These are phyloP conservation scores for Zonotrichia albicollis DNA, from an alignment of 2,797 vertebrate species.

Conservation along the genomic window DNA sequence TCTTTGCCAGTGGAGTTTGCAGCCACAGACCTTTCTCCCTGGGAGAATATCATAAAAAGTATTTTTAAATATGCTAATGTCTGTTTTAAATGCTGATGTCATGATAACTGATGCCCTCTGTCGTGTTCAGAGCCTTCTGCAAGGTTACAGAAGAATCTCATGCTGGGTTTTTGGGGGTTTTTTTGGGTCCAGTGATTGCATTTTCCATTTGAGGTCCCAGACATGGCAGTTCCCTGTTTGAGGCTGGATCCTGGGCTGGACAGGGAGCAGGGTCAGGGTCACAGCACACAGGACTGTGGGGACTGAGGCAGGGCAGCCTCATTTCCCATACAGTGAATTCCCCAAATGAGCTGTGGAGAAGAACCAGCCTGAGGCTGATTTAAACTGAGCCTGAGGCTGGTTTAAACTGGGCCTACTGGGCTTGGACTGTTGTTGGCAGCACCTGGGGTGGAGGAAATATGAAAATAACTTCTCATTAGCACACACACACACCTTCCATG, in stretches of 20 bases:
- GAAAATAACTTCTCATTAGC: background rate
- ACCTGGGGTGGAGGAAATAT: background rate
- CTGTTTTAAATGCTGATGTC: background rate
- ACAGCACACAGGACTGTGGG: fast-evolving
- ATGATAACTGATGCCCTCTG: background rate
- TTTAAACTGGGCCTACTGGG: background rate
- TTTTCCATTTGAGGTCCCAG: too few relatives aligned
- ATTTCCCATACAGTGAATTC: background rate
- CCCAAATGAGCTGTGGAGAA: background rate
- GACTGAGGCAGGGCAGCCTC: background rate
- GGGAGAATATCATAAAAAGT: background rate
- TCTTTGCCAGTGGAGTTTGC: background rate
- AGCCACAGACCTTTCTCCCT: background rate
- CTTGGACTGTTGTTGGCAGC: background rate
- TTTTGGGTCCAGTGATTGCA: too few relatives aligned
- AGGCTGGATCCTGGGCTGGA: too few relatives aligned
- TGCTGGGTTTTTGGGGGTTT: too few relatives aligned
- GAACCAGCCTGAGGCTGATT: background rate
- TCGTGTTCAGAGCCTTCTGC: background rate
- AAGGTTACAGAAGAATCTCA: background rate
- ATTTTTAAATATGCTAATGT: background rate
- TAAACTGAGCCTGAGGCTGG: background rate
- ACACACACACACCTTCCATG: background rate
- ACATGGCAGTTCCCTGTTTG: too few relatives aligned
- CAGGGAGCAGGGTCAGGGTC: background rate